phyloP scores from a whole-genome alignment of 2,888 invertebrate genomes.

The Cacoxenus indagator region DNA sequence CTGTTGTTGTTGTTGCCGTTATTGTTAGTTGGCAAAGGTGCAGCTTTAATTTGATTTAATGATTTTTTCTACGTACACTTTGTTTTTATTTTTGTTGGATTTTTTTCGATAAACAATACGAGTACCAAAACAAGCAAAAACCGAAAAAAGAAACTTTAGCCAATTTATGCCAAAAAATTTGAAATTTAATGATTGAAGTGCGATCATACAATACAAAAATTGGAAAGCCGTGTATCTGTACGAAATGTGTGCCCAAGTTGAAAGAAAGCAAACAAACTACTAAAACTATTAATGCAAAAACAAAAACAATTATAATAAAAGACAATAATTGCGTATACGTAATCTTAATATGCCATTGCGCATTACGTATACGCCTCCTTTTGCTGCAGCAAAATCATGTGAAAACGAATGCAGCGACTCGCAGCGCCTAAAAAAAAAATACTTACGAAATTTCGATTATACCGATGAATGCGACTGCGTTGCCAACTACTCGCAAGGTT shows the following conservation, averaged over 20 bases:
- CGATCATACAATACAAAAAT: background rate
- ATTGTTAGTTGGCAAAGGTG: constrained; percentile 1
- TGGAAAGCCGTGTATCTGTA: too few relatives aligned
- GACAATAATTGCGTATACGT: background rate
- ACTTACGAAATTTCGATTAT: background rate
- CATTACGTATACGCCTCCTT: constrained; percentile 1
- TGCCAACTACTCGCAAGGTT: constrained; percentile 13
- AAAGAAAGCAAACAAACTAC: background rate
- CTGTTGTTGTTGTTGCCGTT: background rate
- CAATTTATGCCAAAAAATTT: background rate
- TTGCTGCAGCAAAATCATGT: background rate
- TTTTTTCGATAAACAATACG: background rate
- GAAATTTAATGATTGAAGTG: background rate
- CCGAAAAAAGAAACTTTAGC: background rate
- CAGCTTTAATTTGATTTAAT: constrained; percentile 8
- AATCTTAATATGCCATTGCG: background rate
- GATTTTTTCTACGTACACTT: background rate
- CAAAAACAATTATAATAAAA: background rate
- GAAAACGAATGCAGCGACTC: background rate
- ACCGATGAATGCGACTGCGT: background rate
- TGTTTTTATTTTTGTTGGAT: background rate
- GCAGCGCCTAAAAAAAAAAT: background rate
- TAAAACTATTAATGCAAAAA: background rate
- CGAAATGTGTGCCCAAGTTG: too few relatives aligned
- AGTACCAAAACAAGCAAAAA: background rate